Conservation (phyloP, 1,140 invertebrate genomes). For the Dendrolimus punctatus region DNA sequence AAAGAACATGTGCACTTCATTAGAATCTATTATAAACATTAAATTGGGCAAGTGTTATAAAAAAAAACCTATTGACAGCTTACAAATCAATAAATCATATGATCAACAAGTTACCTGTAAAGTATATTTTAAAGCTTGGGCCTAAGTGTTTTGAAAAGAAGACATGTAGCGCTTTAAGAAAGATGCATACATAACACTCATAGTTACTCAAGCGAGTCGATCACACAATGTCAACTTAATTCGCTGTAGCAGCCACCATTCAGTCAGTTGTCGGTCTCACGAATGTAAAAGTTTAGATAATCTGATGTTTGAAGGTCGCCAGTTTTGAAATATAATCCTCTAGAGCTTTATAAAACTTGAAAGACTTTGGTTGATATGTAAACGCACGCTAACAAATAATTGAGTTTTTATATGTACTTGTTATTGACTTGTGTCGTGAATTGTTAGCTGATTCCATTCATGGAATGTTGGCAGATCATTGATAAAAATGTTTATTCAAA, state of each 20-base stretch:
- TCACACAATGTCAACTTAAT: slow-evolving; percentile 43
- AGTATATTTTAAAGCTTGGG: too few species aligned
- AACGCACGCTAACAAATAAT: slow-evolving; percentile 5
- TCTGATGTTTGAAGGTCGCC: slow-evolving; percentile 45
- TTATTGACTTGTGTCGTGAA: slow-evolving; percentile 3
- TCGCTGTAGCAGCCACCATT: slow-evolving; percentile 28
- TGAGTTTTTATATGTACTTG: slow-evolving; percentile 14
- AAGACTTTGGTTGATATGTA: slow-evolving; percentile 8
- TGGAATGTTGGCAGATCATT: too few species aligned
- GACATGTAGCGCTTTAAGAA: slow-evolving; percentile 4
- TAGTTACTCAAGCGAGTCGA: slow-evolving; percentile 20
- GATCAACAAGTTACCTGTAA: slow-evolving; percentile 2
- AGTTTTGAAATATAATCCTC: slow-evolving; percentile 51
- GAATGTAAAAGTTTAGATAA: slow-evolving; percentile 57
- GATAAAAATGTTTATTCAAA: too few species aligned
- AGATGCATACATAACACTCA: slow-evolving; percentile 9
- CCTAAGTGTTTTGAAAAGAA: too few species aligned
- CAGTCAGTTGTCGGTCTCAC: slow-evolving; percentile 23
- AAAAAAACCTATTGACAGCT: slow-evolving; percentile 1
- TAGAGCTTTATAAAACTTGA: slow-evolving; percentile 34
- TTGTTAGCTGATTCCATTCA: neutral
- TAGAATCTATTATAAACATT: slow-evolving; percentile 9
- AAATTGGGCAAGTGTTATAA: slow-evolving; percentile 8
- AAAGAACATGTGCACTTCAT: neutral
- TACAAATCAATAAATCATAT: slow-evolving; percentile 9